Base-by-base conservation (phyloP, 2,797 vertebrate species). In the Mormyrus proboscirostris region DNA sequence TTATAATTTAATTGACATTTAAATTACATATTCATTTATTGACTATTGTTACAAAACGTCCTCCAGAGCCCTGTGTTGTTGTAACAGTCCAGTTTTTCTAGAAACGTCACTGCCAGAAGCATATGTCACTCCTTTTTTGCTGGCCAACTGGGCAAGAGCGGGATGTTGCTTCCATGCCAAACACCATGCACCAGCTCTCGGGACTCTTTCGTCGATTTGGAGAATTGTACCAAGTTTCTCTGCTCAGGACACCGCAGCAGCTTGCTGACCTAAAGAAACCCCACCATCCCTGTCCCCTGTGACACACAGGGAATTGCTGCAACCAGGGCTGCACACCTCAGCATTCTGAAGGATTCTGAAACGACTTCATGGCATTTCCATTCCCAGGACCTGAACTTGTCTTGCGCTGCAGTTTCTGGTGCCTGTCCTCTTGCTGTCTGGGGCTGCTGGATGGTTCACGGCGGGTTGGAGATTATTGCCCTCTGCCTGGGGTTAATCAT, bases 401-500 rank as follows among this genome's bases (percentile, higher is more conserved):
- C 62, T 69, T 33, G 4, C 62, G 8, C 62, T 69, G 65, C 22
- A 33, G 29, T 79, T 79, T 79, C 14, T 79, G 55, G 5, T 38
- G 38, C 44, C 38, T 25, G 53, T 5, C 2, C 22, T 22, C 9
- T 29, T 19, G 19, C 3, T 79, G 9, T 62, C 87, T 69, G 6
- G 76, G 51, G 16, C 57, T 53, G 7, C 19, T 7, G 3, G 33
- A 92, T 92, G 92, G 91, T 89, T 69, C n/a, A 87, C 1, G 85
- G 88, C 22, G 57, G 47, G 7, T 88, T 96, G 62, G 96, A 96
- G 90, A 93, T 95, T 14, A 65, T 94, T 0, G 96, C 94, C 0
- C 92, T 97, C 50, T 89, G 95, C 16, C 88, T 96, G 0, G 95
- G 95, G 0, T 91, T 94, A 0, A 22, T 95, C 0, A 96, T 69